These are phyloP conservation scores for Stegophylla sp. DNA, from an alignment of 2,888 invertebrate genomes.

Conservation along the genomic window DNA sequence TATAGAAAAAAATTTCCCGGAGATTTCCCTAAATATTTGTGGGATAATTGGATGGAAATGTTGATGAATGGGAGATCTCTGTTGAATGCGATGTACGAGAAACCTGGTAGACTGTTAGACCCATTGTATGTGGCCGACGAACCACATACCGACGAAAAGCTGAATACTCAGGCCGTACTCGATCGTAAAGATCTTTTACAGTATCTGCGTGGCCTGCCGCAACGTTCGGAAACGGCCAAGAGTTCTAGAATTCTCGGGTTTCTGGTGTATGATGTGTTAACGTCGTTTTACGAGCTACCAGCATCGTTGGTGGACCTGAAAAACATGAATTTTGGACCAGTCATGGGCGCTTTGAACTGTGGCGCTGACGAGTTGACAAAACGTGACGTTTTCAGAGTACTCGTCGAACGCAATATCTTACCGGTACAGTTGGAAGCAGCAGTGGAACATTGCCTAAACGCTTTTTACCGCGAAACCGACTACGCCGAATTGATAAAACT, in stretches of 20 bases:
- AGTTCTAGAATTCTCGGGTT: not conserved
- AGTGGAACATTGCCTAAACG: not conserved
- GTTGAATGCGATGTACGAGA: not conserved
- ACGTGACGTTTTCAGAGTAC: not conserved
- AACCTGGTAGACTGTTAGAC: not conserved
- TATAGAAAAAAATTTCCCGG: not conserved
- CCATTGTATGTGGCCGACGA: not conserved
- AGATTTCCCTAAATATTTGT: not conserved
- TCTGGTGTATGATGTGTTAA: not conserved
- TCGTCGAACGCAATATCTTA: not conserved
- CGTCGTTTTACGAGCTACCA: not conserved
- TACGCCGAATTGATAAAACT: not conserved
- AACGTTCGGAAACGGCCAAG: not conserved
- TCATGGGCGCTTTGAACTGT: not conserved
- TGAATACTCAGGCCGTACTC: conserved; percentile 11
- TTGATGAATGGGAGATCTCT: conserved; percentile 4
- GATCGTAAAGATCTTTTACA: conserved; percentile 1
- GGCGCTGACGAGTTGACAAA: not conserved
- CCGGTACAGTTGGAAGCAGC: not conserved
- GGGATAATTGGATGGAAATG: conserved; percentile 22
- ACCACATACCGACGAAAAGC: not conserved
- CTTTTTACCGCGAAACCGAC: conserved; percentile 2
- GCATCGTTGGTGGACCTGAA: not conserved
- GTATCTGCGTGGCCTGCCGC: not conserved
- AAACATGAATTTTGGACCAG: not conserved